phyloP scores from a whole-genome alignment of 2,113 vertebrate genomes.

The Pontoporia blainvillei region DNA sequence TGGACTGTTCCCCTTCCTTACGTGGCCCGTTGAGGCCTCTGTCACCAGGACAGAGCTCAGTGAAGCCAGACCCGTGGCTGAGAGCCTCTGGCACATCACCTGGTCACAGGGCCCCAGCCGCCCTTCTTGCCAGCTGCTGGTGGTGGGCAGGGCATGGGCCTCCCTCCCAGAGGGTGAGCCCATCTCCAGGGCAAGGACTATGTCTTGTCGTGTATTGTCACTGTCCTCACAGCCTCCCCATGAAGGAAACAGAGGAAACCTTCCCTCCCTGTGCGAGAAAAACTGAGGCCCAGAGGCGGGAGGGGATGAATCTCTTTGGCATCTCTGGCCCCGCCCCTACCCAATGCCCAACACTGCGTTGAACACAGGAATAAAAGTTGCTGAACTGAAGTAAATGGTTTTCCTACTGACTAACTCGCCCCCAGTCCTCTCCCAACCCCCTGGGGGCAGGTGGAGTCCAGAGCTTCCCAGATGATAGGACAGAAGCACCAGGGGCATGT shows the following conservation, averaged over 20 bases:
- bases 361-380: constrained; percentile 18
- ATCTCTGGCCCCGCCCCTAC: neutral
- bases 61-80: constrained; percentile 30
- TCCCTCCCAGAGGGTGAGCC: neutral
- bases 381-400: neutral
- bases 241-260: neutral
- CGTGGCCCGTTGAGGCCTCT: accelerated
- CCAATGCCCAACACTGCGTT: neutral
- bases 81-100: neutral
- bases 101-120: neutral
- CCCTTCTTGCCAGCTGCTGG: neutral
- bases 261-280: neutral
- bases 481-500: neutral
- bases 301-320: neutral
- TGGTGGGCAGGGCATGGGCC: neutral
- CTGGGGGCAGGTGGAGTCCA: neutral
- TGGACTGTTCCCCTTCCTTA: neutral
- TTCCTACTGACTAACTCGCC: neutral
- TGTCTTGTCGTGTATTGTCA: neutral
- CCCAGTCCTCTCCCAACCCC: neutral
- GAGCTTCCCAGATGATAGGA: neutral
- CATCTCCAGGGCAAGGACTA: neutral
- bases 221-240: neutral
- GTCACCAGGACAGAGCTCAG: neutral
- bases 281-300: neutral